Conservation (phyloP, 92 coral and sea anemone species). For the Epizoanthus ramosus region DNA sequence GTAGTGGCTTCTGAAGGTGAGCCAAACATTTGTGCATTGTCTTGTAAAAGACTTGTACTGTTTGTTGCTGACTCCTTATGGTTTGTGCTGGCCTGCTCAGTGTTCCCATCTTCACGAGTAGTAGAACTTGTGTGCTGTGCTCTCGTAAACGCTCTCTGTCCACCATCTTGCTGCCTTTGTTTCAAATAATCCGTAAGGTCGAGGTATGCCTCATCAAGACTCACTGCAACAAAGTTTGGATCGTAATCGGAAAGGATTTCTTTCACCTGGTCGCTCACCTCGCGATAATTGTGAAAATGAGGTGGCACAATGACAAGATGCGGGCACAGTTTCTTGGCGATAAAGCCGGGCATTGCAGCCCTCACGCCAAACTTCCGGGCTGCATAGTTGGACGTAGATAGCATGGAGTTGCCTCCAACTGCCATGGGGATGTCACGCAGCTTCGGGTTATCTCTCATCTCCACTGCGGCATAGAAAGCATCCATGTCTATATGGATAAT, state of each 20-base stretch:
- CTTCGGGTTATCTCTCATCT: slow-evolving; percentile 85
- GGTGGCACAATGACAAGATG: slow-evolving; percentile 80
- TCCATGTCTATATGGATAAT: slow-evolving; percentile 98
- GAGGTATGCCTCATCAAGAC: slow-evolving; percentile 95
- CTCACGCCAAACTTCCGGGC: slow-evolving; percentile 96
- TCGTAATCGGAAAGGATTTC: slow-evolving; percentile 85
- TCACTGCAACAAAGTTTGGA: slow-evolving; percentile 80
- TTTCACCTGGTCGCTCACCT: slow-evolving; percentile 77
- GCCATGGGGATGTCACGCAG: slow-evolving; percentile 96
- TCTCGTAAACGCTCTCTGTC: neutral
- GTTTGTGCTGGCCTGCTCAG: neutral
- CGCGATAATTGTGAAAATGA: slow-evolving; percentile 82
- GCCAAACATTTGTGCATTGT: neutral
- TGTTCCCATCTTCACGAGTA: neutral
- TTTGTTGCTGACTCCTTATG: neutral
- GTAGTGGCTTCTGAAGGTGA: neutral
- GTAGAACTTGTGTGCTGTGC: neutral
- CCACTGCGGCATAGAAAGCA: slow-evolving; percentile 98
- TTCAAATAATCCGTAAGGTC: slow-evolving; percentile 85
- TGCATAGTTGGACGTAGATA: slow-evolving; percentile 92
- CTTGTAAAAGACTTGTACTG: neutral
- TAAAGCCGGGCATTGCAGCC: slow-evolving; percentile 99
- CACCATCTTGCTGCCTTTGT: slow-evolving; percentile 53
- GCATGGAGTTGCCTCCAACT: slow-evolving; percentile 88
- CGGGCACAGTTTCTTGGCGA: slow-evolving; percentile 95